phyloP scores from a whole-genome alignment of 1,140 invertebrate genomes.

The Pogonomyrmex californicus region DNA sequence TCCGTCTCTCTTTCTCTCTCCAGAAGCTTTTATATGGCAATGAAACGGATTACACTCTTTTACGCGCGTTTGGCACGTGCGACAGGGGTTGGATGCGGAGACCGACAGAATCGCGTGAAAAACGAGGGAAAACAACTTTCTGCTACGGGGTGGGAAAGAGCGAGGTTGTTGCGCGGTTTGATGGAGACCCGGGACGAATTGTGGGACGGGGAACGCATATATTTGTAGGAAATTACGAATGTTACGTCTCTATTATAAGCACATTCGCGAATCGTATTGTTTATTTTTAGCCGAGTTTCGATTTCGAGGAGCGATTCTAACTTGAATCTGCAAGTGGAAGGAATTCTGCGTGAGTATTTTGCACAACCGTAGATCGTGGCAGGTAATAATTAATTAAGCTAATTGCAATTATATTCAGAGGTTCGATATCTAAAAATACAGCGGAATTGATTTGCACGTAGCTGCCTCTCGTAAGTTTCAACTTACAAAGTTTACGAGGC shows the following conservation, averaged over 20 bases:
- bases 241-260: slow-evolving; percentile 30
- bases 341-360: not conserved
- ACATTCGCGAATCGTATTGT: not conserved
- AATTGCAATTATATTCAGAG: slow-evolving; percentile 62
- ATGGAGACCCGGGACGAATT: slow-evolving; percentile 17
- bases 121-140: slow-evolving; percentile 13
- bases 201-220: not conserved
- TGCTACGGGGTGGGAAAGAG: not conserved
- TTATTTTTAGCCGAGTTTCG: slow-evolving; percentile 4
- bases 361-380: slow-evolving; percentile 5
- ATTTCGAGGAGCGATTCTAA: not conserved
- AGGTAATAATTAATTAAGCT: slow-evolving; percentile 66
- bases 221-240: not conserved
- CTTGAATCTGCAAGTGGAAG: not conserved
- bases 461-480: slow-evolving; percentile 62
- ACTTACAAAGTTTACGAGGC: slow-evolving; percentile 60
- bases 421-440: slow-evolving; percentile 58
- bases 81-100: not conserved
- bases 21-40: slow-evolving; percentile 72
- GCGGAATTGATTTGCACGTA: slow-evolving; percentile 64
- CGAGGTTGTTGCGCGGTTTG: slow-evolving; percentile 7
- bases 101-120: slow-evolving; percentile 32
- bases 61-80: slow-evolving; percentile 59
- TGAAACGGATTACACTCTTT: slow-evolving; percentile 77
- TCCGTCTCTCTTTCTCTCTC: no score